Evolutionary conservation across 1,140 invertebrate genomes (phyloP), one percentile per base, ranked within the genome.

Genomic region (Lerema accius): DNA sequence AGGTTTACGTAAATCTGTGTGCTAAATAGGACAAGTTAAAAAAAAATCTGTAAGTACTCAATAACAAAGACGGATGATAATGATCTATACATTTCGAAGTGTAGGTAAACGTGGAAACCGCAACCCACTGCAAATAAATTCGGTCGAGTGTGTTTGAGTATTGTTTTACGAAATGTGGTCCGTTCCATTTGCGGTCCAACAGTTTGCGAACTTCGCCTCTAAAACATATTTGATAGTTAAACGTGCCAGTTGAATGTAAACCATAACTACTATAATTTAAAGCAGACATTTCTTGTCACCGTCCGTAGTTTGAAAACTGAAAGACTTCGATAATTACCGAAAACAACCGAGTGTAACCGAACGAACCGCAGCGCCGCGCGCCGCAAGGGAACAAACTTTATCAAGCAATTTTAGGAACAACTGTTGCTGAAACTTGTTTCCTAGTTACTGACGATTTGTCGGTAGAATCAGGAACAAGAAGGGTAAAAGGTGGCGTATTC

Each of bases 101-200:
- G 46, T 45, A 32, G 28, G 35, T 3, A 46, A 46, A 60, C 35
- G 55, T 50, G n/a, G 17, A 9, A 60, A 69, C 67, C 67, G 26
- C 67, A 65, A 26, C 37, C 37, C 45, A 67, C 61, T 49, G 48
- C 48, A 43, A 56, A 56, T 39, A 55, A 69, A 53, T 62, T 65
- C 45, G 40, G 26, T 17, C 49, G 62, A 65, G 39, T 68, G 28
- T 42, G 61, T 48, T 39, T 48, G 14, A 39, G 50, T 56, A 82
- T 82, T 84, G 79, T 82, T 78, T 81, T 73, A 73, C 59, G 48
- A 75, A 75, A 67, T 49, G 71, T 51, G 73, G 77, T 79, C 35
- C 35, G 35, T 37, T 37, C 71, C 61, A 73, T 77, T 75, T 78
- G 79, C 58, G 78, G 80, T 70, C 50, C 39, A 42, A 61, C 62